phyloP scores from a whole-genome alignment of 2,888 invertebrate species.

The Nyleta sp. region DNA sequence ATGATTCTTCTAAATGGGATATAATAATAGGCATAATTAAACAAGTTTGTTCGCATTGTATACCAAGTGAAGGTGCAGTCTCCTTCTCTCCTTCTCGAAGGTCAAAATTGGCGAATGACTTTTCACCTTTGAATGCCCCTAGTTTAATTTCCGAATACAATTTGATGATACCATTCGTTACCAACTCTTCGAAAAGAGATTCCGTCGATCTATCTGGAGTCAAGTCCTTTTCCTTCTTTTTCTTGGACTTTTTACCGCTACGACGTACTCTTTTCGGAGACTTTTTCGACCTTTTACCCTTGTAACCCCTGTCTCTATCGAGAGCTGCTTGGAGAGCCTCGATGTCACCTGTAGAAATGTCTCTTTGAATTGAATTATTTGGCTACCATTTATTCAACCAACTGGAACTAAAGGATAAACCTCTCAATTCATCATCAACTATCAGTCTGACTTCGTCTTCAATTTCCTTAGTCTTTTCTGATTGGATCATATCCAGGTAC shows the following conservation, averaged over 20 bases:
- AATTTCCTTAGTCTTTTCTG: conserved; percentile 91
- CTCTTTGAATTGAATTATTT: too few relatives aligned
- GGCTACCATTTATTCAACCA: too few relatives aligned
- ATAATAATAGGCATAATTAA: too few relatives aligned
- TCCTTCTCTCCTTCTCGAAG: conserved; percentile 84
- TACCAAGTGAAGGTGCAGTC: conserved; percentile 83
- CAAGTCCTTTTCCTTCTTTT: conserved; percentile 97
- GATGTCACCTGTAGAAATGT: conserved; percentile 82
- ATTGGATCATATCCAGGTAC: conserved; percentile 92
- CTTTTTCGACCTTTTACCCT: conserved; percentile 91
- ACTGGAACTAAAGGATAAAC: too few relatives aligned
- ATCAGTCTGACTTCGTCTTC: conserved; percentile 91
- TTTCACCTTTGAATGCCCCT: conserved; percentile 91
- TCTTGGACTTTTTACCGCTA: conserved; percentile 94
- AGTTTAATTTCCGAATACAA: conserved; percentile 88
- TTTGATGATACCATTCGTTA: conserved; percentile 94
- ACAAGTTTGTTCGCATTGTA: not conserved
- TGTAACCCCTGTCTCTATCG: conserved; percentile 88
- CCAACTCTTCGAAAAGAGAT: conserved; percentile 95
- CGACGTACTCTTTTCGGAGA: conserved; percentile 90
- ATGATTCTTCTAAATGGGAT: too few relatives aligned
- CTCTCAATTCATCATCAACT: conserved; percentile 91
- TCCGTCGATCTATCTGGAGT: conserved; percentile 95
- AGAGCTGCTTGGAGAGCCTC: conserved; percentile 87
- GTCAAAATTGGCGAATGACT: conserved; percentile 86